Conservation (phyloP, 2,797 vertebrate species). For the Neopelma chrysocephalum region DNA sequence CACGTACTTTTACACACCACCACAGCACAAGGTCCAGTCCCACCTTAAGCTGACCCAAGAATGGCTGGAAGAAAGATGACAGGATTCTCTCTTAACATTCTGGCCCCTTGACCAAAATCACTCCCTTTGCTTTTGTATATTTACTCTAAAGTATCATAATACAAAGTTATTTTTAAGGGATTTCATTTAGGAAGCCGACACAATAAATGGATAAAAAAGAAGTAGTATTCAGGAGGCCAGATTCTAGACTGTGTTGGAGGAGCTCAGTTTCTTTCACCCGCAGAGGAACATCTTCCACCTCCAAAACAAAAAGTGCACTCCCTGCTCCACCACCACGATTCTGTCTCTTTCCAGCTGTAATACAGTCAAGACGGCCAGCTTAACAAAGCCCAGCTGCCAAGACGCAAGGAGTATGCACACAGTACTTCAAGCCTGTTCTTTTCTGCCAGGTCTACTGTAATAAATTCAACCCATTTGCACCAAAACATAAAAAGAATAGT, state of each 20-base stretch:
- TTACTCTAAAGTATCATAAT: background rate
- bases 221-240: background rate
- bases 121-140: background rate
- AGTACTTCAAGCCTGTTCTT: background rate
- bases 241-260: background rate
- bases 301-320: background rate
- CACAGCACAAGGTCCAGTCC: background rate
- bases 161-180: background rate
- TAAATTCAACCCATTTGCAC: background rate
- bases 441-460: background rate
- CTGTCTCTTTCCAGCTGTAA: background rate
- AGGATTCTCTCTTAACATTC: background rate
- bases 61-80: background rate
- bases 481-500: background rate
- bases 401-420: background rate
- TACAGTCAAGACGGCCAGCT: background rate
- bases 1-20: rapidly evolving
- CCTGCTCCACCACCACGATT: background rate
- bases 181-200: background rate
- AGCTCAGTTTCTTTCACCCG: background rate
- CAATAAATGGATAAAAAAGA: background rate
- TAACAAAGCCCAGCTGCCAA: background rate
- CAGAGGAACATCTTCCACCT: background rate
- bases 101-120: background rate
- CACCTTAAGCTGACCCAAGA: background rate